Evolutionary conservation across 2,113 vertebrate species (phyloP).

Genomic region (Platycercus adscitus): DNA sequence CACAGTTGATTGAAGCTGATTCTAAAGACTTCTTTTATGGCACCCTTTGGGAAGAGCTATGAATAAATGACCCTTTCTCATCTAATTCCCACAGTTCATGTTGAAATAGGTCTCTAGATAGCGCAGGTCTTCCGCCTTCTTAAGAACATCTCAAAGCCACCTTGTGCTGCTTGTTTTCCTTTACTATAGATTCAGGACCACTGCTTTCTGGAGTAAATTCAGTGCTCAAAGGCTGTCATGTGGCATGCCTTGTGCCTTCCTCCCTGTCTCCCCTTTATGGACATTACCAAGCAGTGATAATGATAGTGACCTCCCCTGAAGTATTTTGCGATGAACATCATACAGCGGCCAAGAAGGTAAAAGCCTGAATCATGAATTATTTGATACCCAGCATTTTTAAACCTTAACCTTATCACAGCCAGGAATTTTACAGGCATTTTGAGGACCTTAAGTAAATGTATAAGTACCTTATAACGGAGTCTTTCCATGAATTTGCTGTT

Average conservation of each 20-base stretch:
- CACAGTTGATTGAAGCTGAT: not conserved
- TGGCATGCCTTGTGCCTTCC: not conserved
- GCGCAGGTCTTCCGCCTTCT: not conserved
- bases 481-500: not conserved
- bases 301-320: not conserved
- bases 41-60: not conserved
- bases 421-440: not conserved
- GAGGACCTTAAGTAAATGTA: not conserved
- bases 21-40: slow-evolving; percentile 4
- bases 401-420: not conserved
- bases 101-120: not conserved
- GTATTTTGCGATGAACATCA: not conserved
- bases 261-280: not conserved
- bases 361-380: not conserved
- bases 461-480: not conserved
- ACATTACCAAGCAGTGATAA: not conserved
- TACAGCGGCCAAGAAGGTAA: not conserved
- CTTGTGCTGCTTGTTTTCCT: not conserved
- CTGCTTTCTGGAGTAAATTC: not conserved
- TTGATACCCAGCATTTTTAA: not conserved
- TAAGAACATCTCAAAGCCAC: not conserved
- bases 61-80: not conserved
- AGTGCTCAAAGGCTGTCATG: not conserved
- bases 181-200: not conserved
- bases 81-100: not conserved